These are phyloP conservation scores for Cryptocheilus praepositus DNA, from an alignment of 2,888 invertebrate genomes.

Conservation along the genomic window DNA sequence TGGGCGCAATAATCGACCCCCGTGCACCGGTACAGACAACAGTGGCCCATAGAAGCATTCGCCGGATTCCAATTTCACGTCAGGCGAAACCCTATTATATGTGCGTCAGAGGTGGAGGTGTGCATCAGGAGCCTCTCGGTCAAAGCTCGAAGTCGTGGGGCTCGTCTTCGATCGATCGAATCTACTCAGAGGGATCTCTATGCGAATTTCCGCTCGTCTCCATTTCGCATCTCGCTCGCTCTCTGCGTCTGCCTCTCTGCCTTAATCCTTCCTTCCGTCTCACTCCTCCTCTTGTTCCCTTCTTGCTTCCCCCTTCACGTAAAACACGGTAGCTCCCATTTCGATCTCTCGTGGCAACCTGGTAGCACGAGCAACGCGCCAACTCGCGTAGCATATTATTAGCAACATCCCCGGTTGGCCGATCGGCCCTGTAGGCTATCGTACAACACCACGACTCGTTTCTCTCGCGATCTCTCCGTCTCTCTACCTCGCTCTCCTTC, in stretches of 20 bases:
- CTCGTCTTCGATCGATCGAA: slow-evolving; percentile 44
- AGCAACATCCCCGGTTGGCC: slow-evolving; percentile 55
- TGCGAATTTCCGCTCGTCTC: neutral
- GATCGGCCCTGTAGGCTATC: slow-evolving; percentile 55
- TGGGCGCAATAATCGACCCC: slow-evolving; percentile 38
- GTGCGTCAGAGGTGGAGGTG: slow-evolving; percentile 45
- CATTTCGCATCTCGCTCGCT: slow-evolving; percentile 11
- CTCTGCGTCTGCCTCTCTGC: neutral
- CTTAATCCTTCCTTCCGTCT: neutral
- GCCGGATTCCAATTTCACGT: slow-evolving; percentile 55
- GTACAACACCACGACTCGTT: slow-evolving; percentile 41
- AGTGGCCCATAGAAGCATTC: slow-evolving; percentile 43
- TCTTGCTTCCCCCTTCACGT: slow-evolving; percentile 23
- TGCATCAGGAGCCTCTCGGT: slow-evolving; percentile 39
- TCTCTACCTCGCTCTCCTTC: slow-evolving; percentile 16
- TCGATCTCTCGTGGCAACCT: slow-evolving; percentile 33
- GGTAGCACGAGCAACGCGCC: slow-evolving; percentile 54
- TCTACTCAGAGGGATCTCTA: slow-evolving; percentile 30
- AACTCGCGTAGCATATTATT: slow-evolving; percentile 62
- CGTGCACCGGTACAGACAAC: slow-evolving; percentile 26
- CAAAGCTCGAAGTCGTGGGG: slow-evolving; percentile 47
- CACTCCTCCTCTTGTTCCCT: slow-evolving; percentile 1
- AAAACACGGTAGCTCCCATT: slow-evolving; percentile 36
- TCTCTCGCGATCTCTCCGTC: slow-evolving; percentile 27
- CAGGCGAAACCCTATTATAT: slow-evolving; percentile 49